phyloP scores from a whole-genome alignment of 2,113 vertebrate species.

The Odontophorus gujanensis region DNA sequence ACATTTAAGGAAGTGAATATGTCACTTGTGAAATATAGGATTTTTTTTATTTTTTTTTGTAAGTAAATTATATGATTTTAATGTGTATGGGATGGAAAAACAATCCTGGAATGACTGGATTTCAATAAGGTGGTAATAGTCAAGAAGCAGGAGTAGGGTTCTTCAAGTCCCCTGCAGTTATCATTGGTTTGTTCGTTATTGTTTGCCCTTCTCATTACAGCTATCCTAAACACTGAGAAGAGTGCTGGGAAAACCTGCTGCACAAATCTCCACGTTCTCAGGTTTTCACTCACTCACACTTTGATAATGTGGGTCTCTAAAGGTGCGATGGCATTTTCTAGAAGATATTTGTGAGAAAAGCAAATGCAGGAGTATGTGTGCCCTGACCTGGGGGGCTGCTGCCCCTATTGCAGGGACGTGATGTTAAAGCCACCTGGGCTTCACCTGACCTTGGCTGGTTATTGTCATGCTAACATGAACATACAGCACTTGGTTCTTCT shows the following conservation, averaged over 20 bases:
- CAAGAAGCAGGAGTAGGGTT: not conserved
- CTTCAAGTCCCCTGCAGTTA: not conserved
- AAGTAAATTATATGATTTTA: not conserved
- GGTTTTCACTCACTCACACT: not conserved
- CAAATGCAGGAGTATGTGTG: not conserved
- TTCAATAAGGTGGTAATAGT: not conserved
- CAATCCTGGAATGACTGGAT: not conserved
- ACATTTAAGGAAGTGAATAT: not conserved
- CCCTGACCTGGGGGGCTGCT: not conserved
- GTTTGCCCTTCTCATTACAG: not conserved
- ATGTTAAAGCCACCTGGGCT: not conserved
- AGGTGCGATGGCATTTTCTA: not conserved
- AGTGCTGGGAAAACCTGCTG: not conserved
- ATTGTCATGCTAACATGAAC: not conserved
- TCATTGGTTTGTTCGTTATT: not conserved
- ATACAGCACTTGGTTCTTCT: accelerated
- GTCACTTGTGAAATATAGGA: not conserved
- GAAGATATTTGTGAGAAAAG: not conserved
- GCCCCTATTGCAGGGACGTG: accelerated
- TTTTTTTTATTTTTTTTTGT: not conserved
- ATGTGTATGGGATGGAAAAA: not conserved
- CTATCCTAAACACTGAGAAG: not conserved
- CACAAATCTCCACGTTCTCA: not conserved
- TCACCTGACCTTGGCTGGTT: not conserved
- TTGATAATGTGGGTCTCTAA: not conserved